Conservation (phyloP, 2,888 invertebrate species). For the Calameuta filiformis region DNA sequence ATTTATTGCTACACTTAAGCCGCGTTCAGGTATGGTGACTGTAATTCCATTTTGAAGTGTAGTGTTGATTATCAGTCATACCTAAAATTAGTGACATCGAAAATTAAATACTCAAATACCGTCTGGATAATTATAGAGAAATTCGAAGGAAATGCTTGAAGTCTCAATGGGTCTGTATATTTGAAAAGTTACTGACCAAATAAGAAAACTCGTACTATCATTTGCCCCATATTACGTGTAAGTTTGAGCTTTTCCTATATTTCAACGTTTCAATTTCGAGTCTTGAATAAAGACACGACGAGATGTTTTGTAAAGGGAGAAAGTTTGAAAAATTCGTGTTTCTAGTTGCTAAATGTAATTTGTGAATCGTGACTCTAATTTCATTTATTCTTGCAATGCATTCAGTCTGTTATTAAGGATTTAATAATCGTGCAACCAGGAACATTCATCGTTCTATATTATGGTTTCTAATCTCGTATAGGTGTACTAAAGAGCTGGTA, state of each 20-base stretch:
- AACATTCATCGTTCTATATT: not conserved
- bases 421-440: not conserved
- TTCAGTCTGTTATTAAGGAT: not conserved
- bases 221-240: not conserved
- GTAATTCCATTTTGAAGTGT: not conserved
- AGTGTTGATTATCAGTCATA: no score
- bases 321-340: not conserved
- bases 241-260: not conserved
- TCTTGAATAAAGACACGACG: not conserved
- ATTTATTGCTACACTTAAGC: not conserved
- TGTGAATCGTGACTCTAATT: not conserved
- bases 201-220: not conserved
- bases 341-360: not conserved
- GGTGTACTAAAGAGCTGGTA: not conserved
- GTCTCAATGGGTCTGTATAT: not conserved
- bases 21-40: not conserved
- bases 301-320: not conserved
- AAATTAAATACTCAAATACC: not conserved
- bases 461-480: not conserved
- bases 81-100: no score
- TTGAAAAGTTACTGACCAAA: not conserved
- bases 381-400: not conserved
- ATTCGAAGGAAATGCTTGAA: not conserved
- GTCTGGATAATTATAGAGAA: not conserved
- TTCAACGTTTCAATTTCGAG: not conserved